Evolutionary conservation across 2,888 invertebrate species (phyloP).

Genomic region (Nomada fucata): DNA sequence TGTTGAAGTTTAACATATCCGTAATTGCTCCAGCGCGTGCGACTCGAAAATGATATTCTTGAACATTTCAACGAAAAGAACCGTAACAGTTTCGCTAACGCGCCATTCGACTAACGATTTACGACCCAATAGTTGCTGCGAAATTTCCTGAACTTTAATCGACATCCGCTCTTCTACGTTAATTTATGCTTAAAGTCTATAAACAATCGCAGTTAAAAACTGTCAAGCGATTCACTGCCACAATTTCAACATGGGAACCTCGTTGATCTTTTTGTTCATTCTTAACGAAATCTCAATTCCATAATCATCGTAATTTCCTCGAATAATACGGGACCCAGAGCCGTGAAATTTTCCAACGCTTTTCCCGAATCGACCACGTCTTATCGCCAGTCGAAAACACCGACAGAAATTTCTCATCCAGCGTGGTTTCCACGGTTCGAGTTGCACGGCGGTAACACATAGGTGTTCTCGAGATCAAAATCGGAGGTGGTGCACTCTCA

Average conservation of each 20-base stretch:
- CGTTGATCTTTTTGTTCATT: too few relatives aligned
- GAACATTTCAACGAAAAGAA: background rate
- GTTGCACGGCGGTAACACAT: slow-evolving; percentile 35
- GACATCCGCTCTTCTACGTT: too few relatives aligned
- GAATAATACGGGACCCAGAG: too few relatives aligned
- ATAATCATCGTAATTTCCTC: too few relatives aligned
- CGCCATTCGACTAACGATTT: too few relatives aligned
- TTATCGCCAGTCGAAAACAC: slow-evolving; percentile 1
- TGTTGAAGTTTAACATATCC: background rate
- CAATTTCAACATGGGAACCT: too few relatives aligned
- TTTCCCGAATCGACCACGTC: background rate
- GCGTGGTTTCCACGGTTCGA: slow-evolving; percentile 17
- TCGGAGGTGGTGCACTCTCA: slow-evolving; percentile 53
- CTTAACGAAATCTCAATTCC: too few relatives aligned
- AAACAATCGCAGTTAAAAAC: too few relatives aligned
- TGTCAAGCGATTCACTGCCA: too few relatives aligned
- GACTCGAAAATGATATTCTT: background rate
- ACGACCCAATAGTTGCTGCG: background rate
- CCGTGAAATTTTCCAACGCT: too few relatives aligned
- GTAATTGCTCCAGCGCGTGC: background rate
- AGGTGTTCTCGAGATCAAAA: slow-evolving; percentile 51
- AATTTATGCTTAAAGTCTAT: too few relatives aligned
- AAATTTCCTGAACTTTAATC: background rate
- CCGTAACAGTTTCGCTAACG: background rate
- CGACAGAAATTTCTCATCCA: slow-evolving; percentile 2